Evolutionary conservation across 2,888 invertebrate species (phyloP).

Genomic region (Archaeoteleia sp.): DNA sequence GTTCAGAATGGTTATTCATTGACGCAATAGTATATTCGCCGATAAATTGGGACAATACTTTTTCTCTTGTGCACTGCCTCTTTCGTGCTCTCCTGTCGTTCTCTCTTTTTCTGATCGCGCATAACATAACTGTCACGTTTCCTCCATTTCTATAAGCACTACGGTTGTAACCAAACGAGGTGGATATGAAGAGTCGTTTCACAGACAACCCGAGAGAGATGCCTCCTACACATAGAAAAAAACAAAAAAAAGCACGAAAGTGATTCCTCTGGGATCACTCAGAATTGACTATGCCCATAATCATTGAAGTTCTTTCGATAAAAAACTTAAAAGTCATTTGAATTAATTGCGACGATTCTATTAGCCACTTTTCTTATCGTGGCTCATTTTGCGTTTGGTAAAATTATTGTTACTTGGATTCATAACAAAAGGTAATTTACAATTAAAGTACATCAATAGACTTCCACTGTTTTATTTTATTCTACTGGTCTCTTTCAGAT

Average conservation of each 20-base stretch:
- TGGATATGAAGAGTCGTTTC: constrained; percentile 13
- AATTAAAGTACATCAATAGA: too few species aligned
- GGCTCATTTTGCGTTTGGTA: too few species aligned
- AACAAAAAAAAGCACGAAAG: constrained; percentile 1
- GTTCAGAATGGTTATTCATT: constrained; percentile 1
- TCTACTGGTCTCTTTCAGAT: too few species aligned
- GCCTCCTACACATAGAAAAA: constrained; percentile 5
- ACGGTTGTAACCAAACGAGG: constrained; percentile 18
- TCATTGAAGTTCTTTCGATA: constrained; percentile 9
- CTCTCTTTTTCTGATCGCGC: constrained; percentile 7
- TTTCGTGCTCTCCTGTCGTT: constrained; percentile 1
- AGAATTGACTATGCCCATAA: constrained; percentile 4
- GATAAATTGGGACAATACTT: constrained; percentile 10
- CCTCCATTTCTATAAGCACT: constrained; percentile 14
- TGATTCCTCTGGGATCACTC: constrained; percentile 4
- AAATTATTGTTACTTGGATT: too few species aligned
- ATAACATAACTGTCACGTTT: constrained; percentile 12
- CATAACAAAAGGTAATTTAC: too few species aligned
- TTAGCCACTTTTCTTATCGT: too few species aligned
- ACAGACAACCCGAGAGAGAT: constrained; percentile 11
- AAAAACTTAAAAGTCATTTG: too few species aligned
- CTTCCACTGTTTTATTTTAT: too few species aligned
- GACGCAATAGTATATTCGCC: not conserved
- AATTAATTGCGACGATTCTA: too few species aligned
- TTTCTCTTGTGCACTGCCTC: not conserved